Evolutionary conservation across 2,113 vertebrate genomes (phyloP).

Genomic region (Opisthocomus hoazin): DNA sequence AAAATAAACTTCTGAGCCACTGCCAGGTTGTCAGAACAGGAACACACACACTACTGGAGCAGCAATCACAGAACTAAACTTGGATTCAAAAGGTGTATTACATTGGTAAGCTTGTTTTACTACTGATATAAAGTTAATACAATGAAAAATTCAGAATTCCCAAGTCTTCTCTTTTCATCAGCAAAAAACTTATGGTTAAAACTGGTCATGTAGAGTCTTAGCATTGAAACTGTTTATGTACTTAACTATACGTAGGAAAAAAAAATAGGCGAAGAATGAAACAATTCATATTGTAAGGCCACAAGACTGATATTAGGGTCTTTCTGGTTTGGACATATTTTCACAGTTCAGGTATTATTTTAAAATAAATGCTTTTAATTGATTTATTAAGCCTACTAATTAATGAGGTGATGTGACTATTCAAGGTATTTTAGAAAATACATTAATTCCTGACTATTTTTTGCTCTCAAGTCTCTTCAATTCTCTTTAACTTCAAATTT

Average conservation of each 20-base stretch:
- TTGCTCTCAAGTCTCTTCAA: background rate
- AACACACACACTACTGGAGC: background rate
- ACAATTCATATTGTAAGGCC: background rate
- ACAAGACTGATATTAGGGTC: background rate
- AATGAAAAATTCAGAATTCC: background rate
- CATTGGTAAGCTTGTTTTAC: background rate
- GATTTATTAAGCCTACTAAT: background rate
- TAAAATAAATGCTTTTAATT: background rate
- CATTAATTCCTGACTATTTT: background rate
- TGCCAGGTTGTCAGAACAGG: background rate
- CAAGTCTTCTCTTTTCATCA: background rate
- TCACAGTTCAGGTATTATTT: background rate
- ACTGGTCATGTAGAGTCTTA: background rate
- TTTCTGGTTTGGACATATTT: background rate
- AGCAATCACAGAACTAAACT: background rate
- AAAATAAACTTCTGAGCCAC: constrained; percentile 1
- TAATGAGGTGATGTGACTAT: background rate
- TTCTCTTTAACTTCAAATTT: background rate
- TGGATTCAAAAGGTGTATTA: background rate
- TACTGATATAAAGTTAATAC: background rate
- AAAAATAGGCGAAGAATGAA: background rate
- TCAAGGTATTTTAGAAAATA: background rate
- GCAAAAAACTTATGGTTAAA: background rate
- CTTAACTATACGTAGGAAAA: background rate
- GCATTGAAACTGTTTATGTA: background rate